Evolutionary conservation across 2,797 vertebrate species (phyloP), one percentile per base, ranked within the genome.

Genomic region (Aplochiton taeniatus): DNA sequence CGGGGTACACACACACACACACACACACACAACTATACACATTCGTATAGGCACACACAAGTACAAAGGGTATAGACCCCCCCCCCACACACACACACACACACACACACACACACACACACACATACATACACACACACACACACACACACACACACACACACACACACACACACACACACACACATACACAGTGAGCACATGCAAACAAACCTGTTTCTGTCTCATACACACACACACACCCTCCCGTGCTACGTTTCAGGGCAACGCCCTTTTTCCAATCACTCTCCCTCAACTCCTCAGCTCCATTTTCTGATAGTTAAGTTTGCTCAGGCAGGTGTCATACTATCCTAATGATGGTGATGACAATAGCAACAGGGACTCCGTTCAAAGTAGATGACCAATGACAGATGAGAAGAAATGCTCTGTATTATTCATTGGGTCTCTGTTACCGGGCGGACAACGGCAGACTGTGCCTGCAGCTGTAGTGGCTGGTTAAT

Each of bases 321-420:
- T 59, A 47, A 17, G 51, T 41, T 64, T 0, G 64, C 70, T 55
- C 58, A 54, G 72, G 57, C 78, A 65, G 64, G 43, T 66, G 73
- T 63, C 73, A 61, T 52, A 4, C 16, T 65, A 65, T 46, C 54
- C 67, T 59, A 62, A 7, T 18, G 72, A 65, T 55, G 71, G 64
- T 50, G 65, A 77, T 46, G 65, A 66, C 74, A 56, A 78, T 74
- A 72, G 73, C 60, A 75, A 54, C 53, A 58, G 65, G 45, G 14
- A 60, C 48, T 53, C 17, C 31, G 6, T 47, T 52, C 20, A 12
- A 45, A 60, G 45, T 54, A 16, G 19, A 51, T 14, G 42, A 47
- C 47, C 55, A 46, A 19, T 65, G 41, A 44, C 63, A 48, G 42
- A 51, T 74, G 14, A 20, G 12, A 9, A 50, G 54, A 43, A 61